phyloP scores from a whole-genome alignment of 2,888 invertebrate species.

The Diabrotica balteata region DNA sequence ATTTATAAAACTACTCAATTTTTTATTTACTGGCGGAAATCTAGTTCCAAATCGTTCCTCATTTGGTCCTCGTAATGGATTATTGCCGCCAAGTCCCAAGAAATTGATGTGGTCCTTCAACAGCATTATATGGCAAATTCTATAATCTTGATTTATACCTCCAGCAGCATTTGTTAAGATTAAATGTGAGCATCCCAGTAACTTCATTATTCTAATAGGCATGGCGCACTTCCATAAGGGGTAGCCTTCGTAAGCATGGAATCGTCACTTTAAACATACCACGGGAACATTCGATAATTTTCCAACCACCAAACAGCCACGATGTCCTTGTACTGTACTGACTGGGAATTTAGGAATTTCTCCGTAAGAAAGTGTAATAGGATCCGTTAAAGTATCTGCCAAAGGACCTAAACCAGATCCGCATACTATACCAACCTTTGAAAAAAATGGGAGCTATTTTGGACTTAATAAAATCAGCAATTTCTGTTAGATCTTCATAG shows the following conservation, averaged over 20 bases:
- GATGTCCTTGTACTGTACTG: constrained; percentile 87
- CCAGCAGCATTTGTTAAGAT: constrained; percentile 90
- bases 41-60: constrained; percentile 88
- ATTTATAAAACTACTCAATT: too few relatives aligned
- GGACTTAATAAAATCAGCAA: too few relatives aligned
- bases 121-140: constrained; percentile 92
- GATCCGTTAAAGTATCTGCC: constrained; percentile 30
- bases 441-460: too few relatives aligned
- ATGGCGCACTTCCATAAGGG: constrained; percentile 86
- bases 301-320: constrained; percentile 87
- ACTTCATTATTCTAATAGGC: constrained; percentile 92
- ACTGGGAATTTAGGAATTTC: constrained; percentile 91
- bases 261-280: constrained; percentile 93
- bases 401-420: constrained; percentile 12
- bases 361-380: constrained; percentile 64
- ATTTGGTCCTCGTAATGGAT: constrained; percentile 89
- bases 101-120: constrained; percentile 95
- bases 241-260: constrained; percentile 95
- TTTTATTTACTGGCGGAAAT: constrained; percentile 85
- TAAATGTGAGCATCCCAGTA: constrained; percentile 83
- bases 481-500: too few relatives aligned
- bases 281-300: constrained; percentile 75
- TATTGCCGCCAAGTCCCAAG: constrained; percentile 89
- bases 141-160: constrained; percentile 82
- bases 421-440: too few relatives aligned